Base-by-base conservation (phyloP, 2,113 vertebrate genomes). In the Carassius carassius region DNA sequence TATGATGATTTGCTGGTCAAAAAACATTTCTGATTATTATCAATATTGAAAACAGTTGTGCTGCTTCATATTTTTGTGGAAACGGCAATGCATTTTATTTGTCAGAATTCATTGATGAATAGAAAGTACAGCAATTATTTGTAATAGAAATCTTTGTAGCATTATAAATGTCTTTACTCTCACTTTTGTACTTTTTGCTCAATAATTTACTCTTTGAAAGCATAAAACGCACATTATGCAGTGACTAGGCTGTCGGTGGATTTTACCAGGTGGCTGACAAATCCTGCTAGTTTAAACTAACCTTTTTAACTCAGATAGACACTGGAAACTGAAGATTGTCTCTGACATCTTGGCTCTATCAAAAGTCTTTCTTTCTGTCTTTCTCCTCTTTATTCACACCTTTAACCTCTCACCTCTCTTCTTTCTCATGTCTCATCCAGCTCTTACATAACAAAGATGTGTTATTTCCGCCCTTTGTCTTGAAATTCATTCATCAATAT, bases 401-500 rank as follows among this genome's bases (percentile, higher is more conserved):
- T 37, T 37, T 37, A 37, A 37, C 37, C 37, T 5, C 7, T 37
- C 37, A 37, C 70, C 19, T 81, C 78, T 86, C 81, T 83, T 86
- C 76, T 87, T 89, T 84, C 84, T 84, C 88, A 86, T 0, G 21
- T 49, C 58, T 83, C 86, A 89, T 90, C 89, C 87, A 87, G 80
- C 85, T 35, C 44, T 92, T 88, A 69, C 90, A 72, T 73, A 75
- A 69, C 90, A 72, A 69, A 75, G 89, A 84, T 82, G 84, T 81
- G 60, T 87, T 84, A 88, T 82, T 90, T 92, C 90, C 85, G 67
- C 76, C 79, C 44, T 51, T 51, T 92, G 84, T 85, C 67, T 54
- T 41, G 25, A 44, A 62, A 21, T 17, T 32, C 54, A 73, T 85
- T 74, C 78, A 62, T 80, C 65, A 60, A 13, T 60, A 4, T 1